Base-by-base conservation (phyloP, 2,113 vertebrate genomes). In the Eonycteris spelaea region DNA sequence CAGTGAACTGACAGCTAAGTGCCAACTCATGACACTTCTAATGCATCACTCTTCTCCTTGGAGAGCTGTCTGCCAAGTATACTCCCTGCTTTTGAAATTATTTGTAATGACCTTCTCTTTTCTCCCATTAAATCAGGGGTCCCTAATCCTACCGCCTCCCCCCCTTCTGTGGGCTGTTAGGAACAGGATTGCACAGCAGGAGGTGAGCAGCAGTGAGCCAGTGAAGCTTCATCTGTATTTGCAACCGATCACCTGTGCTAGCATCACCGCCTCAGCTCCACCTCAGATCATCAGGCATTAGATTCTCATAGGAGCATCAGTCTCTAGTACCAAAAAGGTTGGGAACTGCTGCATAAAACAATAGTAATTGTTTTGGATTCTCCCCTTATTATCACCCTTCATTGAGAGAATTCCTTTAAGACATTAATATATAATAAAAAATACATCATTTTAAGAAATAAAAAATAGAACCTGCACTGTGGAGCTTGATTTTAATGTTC, bases 371-470 rank as follows among this genome's bases (percentile, higher is more conserved):
- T 3, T 90, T 86, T 92, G 78, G 28, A 61, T 48, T 74, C 89
- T 71, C n/a, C 15, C 1, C 78, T 63, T 51, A 93, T 96, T 24
- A 90, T 96, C 93, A 88, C 26, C 59, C 89, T 75, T 28, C 82
- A 96, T 97, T 74, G 67, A 91, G 11, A 2, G 0, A 95, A 79
- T 96, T 94, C 63, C 70, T 92, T 90, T 87, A 90, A 94, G 91
- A 93, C 48, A 45, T 51, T 51, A 51, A 51, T 51, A 51, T 51
- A 51, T 51, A 51, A 51, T 67, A 73, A 74, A 51, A 57, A 24
- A 55, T 80, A 53, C 45, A 73, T 14, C 48, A 33, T 85, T 87
- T 85, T 82, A 67, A 75, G 10, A 92, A 53, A 77, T 59, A 65
- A 59, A 89, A 92, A 86, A 53, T 70, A 38, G 38, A 38, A 70